Conservation (phyloP, 2,797 vertebrate genomes). For the Ctenopoma multispine region DNA sequence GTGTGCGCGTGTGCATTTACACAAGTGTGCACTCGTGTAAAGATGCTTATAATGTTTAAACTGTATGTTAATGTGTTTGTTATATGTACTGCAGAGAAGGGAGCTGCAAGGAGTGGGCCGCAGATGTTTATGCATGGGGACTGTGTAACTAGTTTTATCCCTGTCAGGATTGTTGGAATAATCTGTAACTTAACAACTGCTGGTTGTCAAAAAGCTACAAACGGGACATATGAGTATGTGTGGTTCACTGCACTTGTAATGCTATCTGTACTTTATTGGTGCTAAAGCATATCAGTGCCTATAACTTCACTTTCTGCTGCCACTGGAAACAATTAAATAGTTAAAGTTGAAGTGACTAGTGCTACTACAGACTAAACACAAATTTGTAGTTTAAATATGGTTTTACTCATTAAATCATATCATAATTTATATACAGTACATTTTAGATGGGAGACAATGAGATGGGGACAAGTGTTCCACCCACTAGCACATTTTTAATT, state of each 20-base stretch:
- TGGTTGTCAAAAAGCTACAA: conserved; percentile 54
- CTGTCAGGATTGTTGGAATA: conserved; percentile 62
- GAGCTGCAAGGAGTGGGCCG: conserved; percentile 44
- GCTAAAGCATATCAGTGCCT: conserved; percentile 15
- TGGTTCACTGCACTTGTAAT: conserved; percentile 30
- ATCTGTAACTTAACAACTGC: conserved; percentile 70
- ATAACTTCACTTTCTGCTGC: conserved; percentile 8
- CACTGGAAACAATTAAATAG: conserved; percentile 11
- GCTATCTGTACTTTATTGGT: conserved; percentile 19
- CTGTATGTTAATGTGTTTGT: conserved; percentile 8
- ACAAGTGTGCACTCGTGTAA: conserved; percentile 40
- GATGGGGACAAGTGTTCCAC: conserved; percentile 55
- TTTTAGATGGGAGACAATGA: conserved; percentile 25
- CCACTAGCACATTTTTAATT: conserved; percentile 62
- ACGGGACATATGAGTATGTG: conserved; percentile 36
- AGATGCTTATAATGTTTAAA: conserved; percentile 53
- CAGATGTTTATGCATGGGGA: conserved; percentile 47
- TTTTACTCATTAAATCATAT: conserved; percentile 21
- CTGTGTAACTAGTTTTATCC: conserved; percentile 58
- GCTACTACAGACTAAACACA: conserved; percentile 7
- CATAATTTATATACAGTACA: conserved; percentile 24
- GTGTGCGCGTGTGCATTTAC: neutral
- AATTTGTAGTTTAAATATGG: conserved; percentile 27
- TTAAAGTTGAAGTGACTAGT: conserved; percentile 10
- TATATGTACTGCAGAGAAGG: conserved; percentile 35